Evolutionary conservation across 2,797 vertebrate genomes (phyloP).

Genomic region (Sandelia bainsii): DNA sequence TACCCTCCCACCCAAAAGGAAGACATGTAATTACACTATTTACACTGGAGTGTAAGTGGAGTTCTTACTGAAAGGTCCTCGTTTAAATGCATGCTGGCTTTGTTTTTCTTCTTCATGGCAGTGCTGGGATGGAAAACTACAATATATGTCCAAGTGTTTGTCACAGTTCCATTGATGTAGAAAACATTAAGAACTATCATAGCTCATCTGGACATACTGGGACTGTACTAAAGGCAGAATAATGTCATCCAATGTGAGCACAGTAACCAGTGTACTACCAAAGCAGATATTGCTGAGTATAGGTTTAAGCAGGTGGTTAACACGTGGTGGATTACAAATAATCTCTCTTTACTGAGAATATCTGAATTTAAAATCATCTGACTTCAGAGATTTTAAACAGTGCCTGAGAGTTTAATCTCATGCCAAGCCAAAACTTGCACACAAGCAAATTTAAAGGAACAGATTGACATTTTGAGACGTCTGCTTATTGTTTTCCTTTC

Average conservation of each 20-base stretch:
- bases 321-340: background rate
- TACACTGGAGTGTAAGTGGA: slow-evolving; percentile 65
- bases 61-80: slow-evolving; percentile 26
- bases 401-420: no score
- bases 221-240: background rate
- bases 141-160: slow-evolving; percentile 14
- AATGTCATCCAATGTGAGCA: background rate
- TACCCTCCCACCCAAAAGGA: slow-evolving; percentile 72
- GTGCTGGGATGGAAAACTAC: background rate
- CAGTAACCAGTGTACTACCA: slow-evolving; percentile 1
- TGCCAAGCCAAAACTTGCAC: background rate
- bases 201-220: background rate
- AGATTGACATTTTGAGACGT: background rate
- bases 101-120: slow-evolving; percentile 25
- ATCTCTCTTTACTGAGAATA: background rate
- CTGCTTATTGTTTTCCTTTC: background rate
- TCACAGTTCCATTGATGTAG: background rate
- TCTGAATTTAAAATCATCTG: slow-evolving; percentile 18
- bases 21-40: slow-evolving; percentile 78
- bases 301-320: background rate
- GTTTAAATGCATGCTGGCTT: slow-evolving; percentile 33
- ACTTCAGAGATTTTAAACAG: background rate
- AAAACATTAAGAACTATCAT: slow-evolving; percentile 10
- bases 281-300: background rate
- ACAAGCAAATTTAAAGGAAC: background rate